Base-by-base conservation (phyloP, 2,113 vertebrate genomes). In the Leptocoma aspasia region DNA sequence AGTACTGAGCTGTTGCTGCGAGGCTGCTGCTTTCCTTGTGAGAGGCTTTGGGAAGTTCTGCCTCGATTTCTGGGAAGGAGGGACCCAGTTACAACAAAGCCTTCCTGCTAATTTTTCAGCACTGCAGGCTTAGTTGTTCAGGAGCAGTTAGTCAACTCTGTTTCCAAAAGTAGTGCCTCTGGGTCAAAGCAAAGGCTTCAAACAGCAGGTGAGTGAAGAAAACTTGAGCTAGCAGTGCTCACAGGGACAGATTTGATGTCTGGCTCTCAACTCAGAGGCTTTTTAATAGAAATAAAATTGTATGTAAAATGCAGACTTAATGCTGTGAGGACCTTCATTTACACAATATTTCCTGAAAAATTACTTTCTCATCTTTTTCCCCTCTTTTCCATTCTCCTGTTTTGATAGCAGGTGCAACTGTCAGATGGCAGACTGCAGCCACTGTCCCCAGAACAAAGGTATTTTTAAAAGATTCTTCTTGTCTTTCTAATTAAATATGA, bases 371-470 rank as follows among this genome's bases (percentile, higher is more conserved):
- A 53, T 53, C 49, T 53, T 61, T 53, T 56, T 6, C 35, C 8
- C 10, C 15, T 15, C 11, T 78, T n/a, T 75, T 41, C 16, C 16
- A 5, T 42, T 68, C 20, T 86, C 4, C 70, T 92, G 47, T 10
- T 85, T 86, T 96, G 68, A 82, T 84, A 96, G 69, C 96, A 98
- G 97, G 94, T 97, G 50, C 98, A 97, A 53, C 94, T 98, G 42
- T 95, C 98, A 92, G 98, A 98, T 44, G 92, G 96, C 90, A 97
- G 97, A 94, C 89, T 94, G 66, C 97, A 96, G 89, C 95, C 98
- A 2, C 90, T 96, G 42, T 98, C 98, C 57, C 98, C 98, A 61
- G 98, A 98, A 54, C 97, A 97, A 96, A 98, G 98, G 98, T 98
- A 98, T 70, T 96, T 80, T 71, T 18, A 3, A 76, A 86, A 59